phyloP scores from a whole-genome alignment of 2,797 vertebrate species.

The Rhadinocentrus ornatus region DNA sequence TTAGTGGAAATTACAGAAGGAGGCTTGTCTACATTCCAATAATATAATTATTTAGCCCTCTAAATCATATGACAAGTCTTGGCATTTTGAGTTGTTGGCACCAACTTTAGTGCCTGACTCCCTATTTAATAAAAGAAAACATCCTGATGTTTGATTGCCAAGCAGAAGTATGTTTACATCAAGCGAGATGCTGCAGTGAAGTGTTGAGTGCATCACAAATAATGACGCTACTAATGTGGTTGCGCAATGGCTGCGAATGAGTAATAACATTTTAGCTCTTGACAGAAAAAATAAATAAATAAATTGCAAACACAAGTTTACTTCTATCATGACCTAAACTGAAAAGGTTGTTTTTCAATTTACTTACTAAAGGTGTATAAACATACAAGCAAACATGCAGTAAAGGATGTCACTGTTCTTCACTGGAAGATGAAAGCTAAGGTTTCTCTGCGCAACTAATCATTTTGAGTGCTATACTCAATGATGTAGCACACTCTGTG shows the following conservation, averaged over 20 bases:
- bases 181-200: conserved; percentile 9
- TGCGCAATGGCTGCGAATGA: conserved; percentile 3
- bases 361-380: conserved; percentile 19
- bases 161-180: conserved; percentile 1
- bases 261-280: background rate
- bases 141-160: conserved; percentile 5
- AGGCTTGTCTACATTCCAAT: conserved; percentile 10
- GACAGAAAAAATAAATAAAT: conserved; percentile 1
- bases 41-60: background rate
- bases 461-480: conserved; percentile 29
- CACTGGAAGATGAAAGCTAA: conserved; percentile 35
- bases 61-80: conserved; percentile 7
- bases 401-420: conserved; percentile 22
- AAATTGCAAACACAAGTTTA: conserved; percentile 1
- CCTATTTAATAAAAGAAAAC: background rate
- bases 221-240: background rate
- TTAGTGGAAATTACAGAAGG: conserved; percentile 3
- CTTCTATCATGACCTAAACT: conserved; percentile 1
- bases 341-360: conserved; percentile 18
- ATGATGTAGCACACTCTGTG: conserved; percentile 13
- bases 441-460: conserved; percentile 30
- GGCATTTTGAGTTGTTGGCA: conserved; percentile 3
- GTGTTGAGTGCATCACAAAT: background rate
- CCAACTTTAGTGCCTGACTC: background rate
- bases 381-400: conserved; percentile 9